phyloP scores from a whole-genome alignment of 2,888 invertebrate species.

The Epicampocera succincta region DNA sequence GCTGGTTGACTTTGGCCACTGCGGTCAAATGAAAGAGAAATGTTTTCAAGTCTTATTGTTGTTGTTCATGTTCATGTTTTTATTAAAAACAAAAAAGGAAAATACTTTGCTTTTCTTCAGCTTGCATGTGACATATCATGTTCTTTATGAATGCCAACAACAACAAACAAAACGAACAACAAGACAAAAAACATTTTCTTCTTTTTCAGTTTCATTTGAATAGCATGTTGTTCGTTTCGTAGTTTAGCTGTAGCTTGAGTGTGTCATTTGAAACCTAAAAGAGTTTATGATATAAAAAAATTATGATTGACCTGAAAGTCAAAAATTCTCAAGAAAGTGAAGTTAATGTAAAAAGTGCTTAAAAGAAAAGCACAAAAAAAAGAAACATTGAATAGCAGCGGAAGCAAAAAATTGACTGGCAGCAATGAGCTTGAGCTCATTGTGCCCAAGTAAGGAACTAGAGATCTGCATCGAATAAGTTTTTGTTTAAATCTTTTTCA shows the following conservation, averaged over 20 bases:
- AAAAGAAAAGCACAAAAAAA: too few species aligned
- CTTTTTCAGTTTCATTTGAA: constrained; percentile 38
- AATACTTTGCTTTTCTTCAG: constrained; percentile 5
- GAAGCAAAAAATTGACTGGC: too few species aligned
- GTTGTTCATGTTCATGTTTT: constrained; percentile 32
- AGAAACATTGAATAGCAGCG: too few species aligned
- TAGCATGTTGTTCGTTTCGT: constrained; percentile 38
- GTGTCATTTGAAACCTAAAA: constrained; percentile 40
- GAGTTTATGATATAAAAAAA: constrained; percentile 39
- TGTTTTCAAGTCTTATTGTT: constrained; percentile 33
- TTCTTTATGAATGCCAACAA: constrained; percentile 47
- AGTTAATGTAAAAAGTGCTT: constrained; percentile 6
- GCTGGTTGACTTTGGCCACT: constrained; percentile 66
- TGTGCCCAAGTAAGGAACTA: too few species aligned
- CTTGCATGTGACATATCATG: constrained; percentile 68
- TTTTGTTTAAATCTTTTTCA: too few species aligned
- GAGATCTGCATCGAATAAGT: too few species aligned
- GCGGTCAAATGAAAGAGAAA: constrained; percentile 73
- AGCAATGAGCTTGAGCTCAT: too few species aligned
- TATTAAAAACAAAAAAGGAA: neutral
- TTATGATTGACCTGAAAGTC: constrained; percentile 59
- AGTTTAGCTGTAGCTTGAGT: neutral
- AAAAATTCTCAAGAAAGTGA: constrained; percentile 30
- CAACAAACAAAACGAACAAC: constrained; percentile 9
- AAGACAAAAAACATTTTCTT: neutral